Evolutionary conservation across 2,797 vertebrate genomes (phyloP).

Genomic region (Catamblyrhynchus diadema): DNA sequence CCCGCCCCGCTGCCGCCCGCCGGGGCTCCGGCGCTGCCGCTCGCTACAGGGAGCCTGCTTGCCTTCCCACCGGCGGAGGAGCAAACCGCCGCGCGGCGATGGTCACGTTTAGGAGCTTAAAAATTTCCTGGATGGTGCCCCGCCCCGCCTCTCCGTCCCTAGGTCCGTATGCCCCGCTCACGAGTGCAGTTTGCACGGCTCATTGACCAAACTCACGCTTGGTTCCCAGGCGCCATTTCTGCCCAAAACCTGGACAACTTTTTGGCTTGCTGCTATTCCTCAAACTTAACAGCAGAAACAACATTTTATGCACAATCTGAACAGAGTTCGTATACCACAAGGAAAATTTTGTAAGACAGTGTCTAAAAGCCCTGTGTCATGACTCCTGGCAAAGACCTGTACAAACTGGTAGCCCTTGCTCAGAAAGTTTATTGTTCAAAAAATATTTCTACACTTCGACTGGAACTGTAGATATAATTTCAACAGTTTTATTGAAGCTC

Average conservation of each 20-base stretch:
- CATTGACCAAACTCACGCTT: neutral
- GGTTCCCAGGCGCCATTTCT: neutral
- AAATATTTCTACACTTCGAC: neutral
- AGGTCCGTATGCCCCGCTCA: fast-evolving
- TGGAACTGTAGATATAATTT: neutral
- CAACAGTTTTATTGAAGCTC: neutral
- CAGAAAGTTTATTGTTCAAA: neutral
- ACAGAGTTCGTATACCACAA: neutral
- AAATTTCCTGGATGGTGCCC: neutral
- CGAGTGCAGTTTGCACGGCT: neutral
- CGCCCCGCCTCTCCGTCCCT: neutral
- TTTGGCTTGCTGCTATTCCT: neutral
- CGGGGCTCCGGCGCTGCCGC: neutral
- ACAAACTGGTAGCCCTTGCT: neutral
- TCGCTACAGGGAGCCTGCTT: fast-evolving
- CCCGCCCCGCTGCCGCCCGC: fast-evolving
- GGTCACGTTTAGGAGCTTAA: neutral
- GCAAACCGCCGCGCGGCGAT: fast-evolving
- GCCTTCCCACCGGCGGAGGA: fast-evolving
- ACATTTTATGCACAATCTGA: neutral
- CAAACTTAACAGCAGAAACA: neutral
- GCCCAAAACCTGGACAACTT: neutral
- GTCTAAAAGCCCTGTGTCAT: neutral
- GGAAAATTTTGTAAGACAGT: neutral
- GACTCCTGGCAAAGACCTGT: neutral